Percentiles rank a stretch among this genome's conserved stretches.
phyloP scores from a whole-genome alignment of 2,888 invertebrate genomes.

The Pollenia labialis region DNA sequence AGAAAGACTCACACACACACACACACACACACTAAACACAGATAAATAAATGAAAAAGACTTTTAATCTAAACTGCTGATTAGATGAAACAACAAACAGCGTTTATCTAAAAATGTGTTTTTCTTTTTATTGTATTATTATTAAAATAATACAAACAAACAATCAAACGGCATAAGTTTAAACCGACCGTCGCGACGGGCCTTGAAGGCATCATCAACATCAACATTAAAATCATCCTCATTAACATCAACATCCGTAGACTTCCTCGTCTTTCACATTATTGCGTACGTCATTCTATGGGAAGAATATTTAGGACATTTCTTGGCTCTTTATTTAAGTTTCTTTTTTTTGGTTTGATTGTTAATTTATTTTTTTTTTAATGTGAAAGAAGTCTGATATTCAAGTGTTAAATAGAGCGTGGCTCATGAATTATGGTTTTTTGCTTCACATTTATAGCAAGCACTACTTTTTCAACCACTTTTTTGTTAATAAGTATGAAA shows the following conservation, averaged over 20 bases:
- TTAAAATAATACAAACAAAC: slow-evolving; percentile 66
- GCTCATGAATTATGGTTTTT: slow-evolving; percentile 26
- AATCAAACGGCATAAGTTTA: slow-evolving; percentile 51
- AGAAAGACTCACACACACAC: background rate
- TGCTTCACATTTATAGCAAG: slow-evolving; percentile 11
- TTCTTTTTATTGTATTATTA: slow-evolving; percentile 26
- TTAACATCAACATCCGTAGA: slow-evolving; percentile 24
- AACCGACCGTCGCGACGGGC: background rate
- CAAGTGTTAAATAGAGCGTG: slow-evolving; percentile 53
- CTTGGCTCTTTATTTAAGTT: background rate
- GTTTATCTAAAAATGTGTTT: slow-evolving; percentile 60
- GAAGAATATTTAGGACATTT: slow-evolving; percentile 30
- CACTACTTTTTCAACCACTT: slow-evolving; percentile 44
- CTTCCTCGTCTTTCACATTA: background rate
- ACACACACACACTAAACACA: background rate
- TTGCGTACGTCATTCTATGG: slow-evolving; percentile 12
- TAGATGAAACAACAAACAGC: slow-evolving; percentile 58
- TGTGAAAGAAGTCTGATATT: background rate
- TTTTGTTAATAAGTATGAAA: background rate
- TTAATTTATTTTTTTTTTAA: background rate
- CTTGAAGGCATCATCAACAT: slow-evolving; percentile 50
- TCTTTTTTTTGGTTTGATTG: background rate
- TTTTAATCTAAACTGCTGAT: slow-evolving; percentile 59
- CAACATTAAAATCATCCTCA: slow-evolving; percentile 46
- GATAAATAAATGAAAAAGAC: slow-evolving; percentile 28